Evolutionary conservation across 2,888 invertebrate genomes (phyloP).

Genomic region (Parnassius smintheus): DNA sequence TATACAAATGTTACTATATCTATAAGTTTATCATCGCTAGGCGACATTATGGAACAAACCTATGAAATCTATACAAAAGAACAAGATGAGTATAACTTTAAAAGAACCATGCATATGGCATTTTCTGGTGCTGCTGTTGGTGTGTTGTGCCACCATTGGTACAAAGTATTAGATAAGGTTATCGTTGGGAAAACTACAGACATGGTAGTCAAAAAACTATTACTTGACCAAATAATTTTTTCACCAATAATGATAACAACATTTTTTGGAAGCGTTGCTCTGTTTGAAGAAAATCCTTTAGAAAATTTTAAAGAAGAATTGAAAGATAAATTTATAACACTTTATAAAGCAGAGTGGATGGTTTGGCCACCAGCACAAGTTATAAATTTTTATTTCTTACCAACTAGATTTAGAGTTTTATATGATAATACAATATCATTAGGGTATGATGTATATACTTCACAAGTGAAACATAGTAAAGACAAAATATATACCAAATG

Average conservation of each 20-base stretch:
- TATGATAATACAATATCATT: slow-evolving; percentile 94
- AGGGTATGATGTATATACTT: slow-evolving; percentile 93
- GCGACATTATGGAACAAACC: slow-evolving; percentile 91
- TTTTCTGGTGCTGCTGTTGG: slow-evolving; percentile 90
- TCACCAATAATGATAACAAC: slow-evolving; percentile 91
- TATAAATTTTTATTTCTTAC: slow-evolving; percentile 94
- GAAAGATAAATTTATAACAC: slow-evolving; percentile 85
- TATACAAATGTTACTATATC: slow-evolving; percentile 92
- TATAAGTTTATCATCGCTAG: slow-evolving; percentile 86
- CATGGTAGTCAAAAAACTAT: slow-evolving; percentile 88
- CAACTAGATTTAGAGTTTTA: slow-evolving; percentile 91
- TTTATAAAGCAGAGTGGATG: slow-evolving; percentile 94
- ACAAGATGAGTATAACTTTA: slow-evolving; percentile 80
- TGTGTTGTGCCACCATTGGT: slow-evolving; percentile 93
- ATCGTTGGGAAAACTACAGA: slow-evolving; percentile 86
- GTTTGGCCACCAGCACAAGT: slow-evolving; percentile 97
- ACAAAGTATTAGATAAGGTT: slow-evolving; percentile 87
- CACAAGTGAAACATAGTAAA: slow-evolving; percentile 87
- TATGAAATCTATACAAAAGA: slow-evolving; percentile 87
- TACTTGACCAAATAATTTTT: slow-evolving; percentile 92
- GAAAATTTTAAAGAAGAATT: slow-evolving; percentile 86
- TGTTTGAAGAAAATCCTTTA: slow-evolving; percentile 85
- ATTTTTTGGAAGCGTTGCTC: slow-evolving; percentile 90
- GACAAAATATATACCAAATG: slow-evolving; percentile 38
- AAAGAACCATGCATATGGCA: slow-evolving; percentile 89